These are phyloP conservation scores for Marmota flaviventris DNA, from an alignment of 2,113 vertebrate species.

Conservation along the genomic window DNA sequence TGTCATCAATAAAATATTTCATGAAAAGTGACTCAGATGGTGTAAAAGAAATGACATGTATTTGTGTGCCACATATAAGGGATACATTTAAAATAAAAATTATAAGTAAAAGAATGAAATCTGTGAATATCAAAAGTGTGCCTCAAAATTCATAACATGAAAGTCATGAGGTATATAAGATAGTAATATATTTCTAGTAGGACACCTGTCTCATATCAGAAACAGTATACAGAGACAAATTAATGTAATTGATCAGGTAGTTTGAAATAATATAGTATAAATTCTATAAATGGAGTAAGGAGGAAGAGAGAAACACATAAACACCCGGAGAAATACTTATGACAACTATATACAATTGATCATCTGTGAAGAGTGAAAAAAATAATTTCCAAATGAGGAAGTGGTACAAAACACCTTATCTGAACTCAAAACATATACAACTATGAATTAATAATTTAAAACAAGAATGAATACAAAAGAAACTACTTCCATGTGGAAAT, in stretches of 20 bases:
- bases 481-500: neutral
- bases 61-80: neutral
- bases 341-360: neutral
- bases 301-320: neutral
- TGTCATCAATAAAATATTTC: neutral
- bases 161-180: neutral
- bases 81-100: neutral
- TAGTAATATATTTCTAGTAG: neutral
- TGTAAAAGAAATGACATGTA: neutral
- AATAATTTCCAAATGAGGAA: neutral
- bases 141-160: neutral
- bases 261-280: neutral
- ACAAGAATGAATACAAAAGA: neutral
- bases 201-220: neutral
- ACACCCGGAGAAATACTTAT: rapidly evolving
- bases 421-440: neutral
- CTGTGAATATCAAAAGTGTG: neutral
- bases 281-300: neutral
- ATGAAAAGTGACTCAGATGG: neutral
- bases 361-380: neutral
- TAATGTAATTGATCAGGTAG: neutral
- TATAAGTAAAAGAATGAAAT: neutral
- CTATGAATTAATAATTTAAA: neutral
- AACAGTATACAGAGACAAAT: neutral
- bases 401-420: neutral